These are phyloP conservation scores for Clamator glandarius DNA, from an alignment of 2,797 vertebrate species.

Conservation along the genomic window DNA sequence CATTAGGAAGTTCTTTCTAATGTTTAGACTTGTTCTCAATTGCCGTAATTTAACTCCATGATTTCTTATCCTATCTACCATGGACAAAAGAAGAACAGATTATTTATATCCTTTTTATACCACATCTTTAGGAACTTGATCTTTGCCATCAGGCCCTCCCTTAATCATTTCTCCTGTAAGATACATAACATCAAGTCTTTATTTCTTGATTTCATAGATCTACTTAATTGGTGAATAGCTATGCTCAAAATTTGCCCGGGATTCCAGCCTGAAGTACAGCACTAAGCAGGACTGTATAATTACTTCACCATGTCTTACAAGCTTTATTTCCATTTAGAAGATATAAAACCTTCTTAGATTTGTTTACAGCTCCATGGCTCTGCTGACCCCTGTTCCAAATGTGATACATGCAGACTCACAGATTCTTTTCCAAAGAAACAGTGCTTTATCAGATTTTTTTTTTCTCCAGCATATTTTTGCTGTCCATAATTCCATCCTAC, in stretches of 20 bases:
- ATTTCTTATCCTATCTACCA: not conserved
- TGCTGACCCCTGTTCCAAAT: constrained; percentile 21
- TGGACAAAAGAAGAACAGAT: not conserved
- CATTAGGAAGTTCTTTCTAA: not conserved
- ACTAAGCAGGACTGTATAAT: not conserved
- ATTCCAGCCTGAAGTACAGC: not conserved
- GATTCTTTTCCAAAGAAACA: constrained; percentile 29
- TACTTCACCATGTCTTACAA: not conserved
- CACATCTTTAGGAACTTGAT: not conserved
- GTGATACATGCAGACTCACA: constrained; percentile 41
- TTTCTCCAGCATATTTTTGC: constrained; percentile 44
- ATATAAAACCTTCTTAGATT: constrained; percentile 28
- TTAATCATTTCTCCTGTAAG: not conserved
- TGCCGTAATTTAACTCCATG: not conserved
- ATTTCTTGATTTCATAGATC: not conserved
- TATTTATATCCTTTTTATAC: not conserved
- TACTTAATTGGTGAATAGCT: not conserved
- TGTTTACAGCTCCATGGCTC: constrained; percentile 40
- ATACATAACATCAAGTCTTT: not conserved
- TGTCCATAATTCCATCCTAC: constrained; percentile 44
- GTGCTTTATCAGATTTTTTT: not conserved
- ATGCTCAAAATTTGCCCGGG: not conserved
- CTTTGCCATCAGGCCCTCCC: not conserved
- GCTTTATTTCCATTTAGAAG: constrained; percentile 38
- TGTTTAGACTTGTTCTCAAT: not conserved